These are phyloP conservation scores for Eumaeus atala DNA, from an alignment of 1,140 invertebrate genomes.

Conservation along the genomic window DNA sequence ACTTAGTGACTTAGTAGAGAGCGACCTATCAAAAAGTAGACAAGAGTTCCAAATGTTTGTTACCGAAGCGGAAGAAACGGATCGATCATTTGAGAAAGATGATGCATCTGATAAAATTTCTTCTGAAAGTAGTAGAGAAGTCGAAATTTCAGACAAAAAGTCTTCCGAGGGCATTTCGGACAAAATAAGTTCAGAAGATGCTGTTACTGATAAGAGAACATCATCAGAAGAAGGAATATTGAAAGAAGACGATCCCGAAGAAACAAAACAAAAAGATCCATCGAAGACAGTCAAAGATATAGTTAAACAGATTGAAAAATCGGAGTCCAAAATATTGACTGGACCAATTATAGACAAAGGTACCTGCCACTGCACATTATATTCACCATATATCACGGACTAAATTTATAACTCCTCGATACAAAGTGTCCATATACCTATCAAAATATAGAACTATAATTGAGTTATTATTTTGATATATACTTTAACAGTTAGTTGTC, in stretches of 20 bases:
- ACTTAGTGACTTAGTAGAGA: constrained; percentile 56
- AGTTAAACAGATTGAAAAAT: constrained; percentile 33
- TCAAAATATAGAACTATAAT: too few relatives aligned
- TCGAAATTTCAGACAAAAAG: constrained; percentile 71
- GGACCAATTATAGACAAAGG: constrained; percentile 35
- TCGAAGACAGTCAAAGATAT: constrained; percentile 27
- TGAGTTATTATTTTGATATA: too few relatives aligned
- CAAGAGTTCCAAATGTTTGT: constrained; percentile 71
- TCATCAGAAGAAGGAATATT: constrained; percentile 57
- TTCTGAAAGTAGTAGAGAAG: constrained; percentile 70
- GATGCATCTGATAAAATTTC: constrained; percentile 72
- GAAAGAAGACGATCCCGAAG: constrained; percentile 35
- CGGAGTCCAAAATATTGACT: constrained; percentile 32
- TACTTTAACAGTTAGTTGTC: too few relatives aligned
- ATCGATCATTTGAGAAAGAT: constrained; percentile 61
- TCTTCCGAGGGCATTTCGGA: constrained; percentile 71
- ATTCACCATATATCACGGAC: too few relatives aligned
- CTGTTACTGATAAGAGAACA: constrained; percentile 70
- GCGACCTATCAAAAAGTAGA: constrained; percentile 42
- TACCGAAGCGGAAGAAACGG: constrained; percentile 67
- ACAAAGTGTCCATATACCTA: too few relatives aligned
- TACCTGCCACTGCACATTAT: too few relatives aligned
- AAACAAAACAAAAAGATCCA: constrained; percentile 25
- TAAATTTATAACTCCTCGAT: too few relatives aligned
- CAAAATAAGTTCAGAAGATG: constrained; percentile 70